Conservation (phyloP, 2,113 vertebrate genomes). For the Tupaia tana region DNA sequence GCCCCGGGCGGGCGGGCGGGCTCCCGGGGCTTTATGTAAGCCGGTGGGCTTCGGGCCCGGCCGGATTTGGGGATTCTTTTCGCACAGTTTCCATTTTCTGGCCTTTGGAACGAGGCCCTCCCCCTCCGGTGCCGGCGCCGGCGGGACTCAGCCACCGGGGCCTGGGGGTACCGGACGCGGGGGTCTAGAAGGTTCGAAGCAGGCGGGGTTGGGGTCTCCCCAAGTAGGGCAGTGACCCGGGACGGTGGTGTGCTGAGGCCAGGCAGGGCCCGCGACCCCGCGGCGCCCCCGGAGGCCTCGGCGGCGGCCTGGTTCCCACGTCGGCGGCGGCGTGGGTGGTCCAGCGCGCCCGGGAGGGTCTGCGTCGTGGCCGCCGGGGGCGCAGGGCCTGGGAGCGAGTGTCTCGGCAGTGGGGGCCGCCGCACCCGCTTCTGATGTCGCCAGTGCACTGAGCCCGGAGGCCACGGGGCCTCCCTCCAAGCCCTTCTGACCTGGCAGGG, state of each 20-base stretch:
- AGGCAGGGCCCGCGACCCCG: neutral
- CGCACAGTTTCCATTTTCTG: slow-evolving; percentile 78
- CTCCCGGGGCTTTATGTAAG: slow-evolving; percentile 87
- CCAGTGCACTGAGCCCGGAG: neutral
- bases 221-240: neutral
- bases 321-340: slow-evolving; percentile 70
- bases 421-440: neutral
- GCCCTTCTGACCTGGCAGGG: neutral
- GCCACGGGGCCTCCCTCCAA: neutral
- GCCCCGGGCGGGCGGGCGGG: slow-evolving; percentile 78
- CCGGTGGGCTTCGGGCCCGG: slow-evolving; percentile 84
- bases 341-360: slow-evolving; percentile 11
- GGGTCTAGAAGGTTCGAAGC: neutral
- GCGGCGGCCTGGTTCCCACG: slow-evolving; percentile 4
- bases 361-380: neutral
- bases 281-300: neutral
- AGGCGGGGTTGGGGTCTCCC: neutral
- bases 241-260: neutral
- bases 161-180: neutral
- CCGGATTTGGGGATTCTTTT: slow-evolving; percentile 83
- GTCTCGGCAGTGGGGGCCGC: neutral
- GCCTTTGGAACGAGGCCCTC: slow-evolving; percentile 65
- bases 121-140: slow-evolving; percentile 34
- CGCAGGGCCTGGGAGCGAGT: neutral
- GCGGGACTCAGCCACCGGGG: neutral